A percentile compares a stretch with the other conserved stretches of the same genome.
These are phyloP conservation scores for Alligator mississippiensis DNA, from an alignment of 2,113 vertebrate genomes.

Conservation along the genomic window DNA sequence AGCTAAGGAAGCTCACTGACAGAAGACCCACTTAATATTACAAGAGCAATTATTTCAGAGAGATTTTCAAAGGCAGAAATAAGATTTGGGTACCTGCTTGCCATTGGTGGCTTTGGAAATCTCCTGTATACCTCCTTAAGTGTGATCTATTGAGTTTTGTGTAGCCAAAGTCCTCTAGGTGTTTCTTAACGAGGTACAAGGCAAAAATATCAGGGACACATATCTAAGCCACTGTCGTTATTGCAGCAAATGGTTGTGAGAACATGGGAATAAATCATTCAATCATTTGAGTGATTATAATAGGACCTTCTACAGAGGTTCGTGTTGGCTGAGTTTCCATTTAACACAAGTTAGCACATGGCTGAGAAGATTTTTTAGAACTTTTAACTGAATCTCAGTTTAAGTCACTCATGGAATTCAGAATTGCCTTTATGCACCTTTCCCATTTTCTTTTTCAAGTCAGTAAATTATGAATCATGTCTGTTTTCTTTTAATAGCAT, in stretches of 20 bases:
- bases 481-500: not conserved
- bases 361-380: not conserved
- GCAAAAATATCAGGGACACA: not conserved
- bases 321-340: not conserved
- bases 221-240: not conserved
- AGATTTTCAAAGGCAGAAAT: not conserved
- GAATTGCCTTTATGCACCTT: not conserved
- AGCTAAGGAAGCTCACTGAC: not conserved
- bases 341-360: not conserved
- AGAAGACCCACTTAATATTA: not conserved
- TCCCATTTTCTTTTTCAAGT: not conserved
- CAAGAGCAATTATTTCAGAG: not conserved
- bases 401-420: not conserved
- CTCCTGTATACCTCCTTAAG: not conserved
- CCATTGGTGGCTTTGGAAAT: not conserved
- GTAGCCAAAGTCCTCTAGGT: not conserved
- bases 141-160: not conserved
- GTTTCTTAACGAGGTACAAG: not conserved
- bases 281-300: not conserved
- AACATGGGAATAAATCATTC: not conserved
- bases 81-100: not conserved
- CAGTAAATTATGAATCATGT: not conserved
- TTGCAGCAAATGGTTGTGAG: not conserved
- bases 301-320: not conserved
- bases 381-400: not conserved